phyloP scores from a whole-genome alignment of 2,113 vertebrate genomes.

The Hypomesus transpacificus region DNA sequence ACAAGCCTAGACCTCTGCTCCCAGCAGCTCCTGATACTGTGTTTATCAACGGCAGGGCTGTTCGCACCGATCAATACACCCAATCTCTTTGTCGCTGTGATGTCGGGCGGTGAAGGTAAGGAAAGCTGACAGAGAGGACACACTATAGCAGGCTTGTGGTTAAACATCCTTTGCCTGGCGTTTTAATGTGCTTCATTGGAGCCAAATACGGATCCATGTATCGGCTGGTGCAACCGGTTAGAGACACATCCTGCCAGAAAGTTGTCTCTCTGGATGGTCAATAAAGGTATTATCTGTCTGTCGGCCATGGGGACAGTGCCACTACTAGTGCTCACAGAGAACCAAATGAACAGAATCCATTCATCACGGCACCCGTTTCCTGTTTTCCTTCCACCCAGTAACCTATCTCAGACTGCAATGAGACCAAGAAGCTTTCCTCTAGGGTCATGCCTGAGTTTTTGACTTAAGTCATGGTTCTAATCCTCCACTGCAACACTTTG shows the following conservation, averaged over 20 bases:
- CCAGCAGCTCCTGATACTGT: constrained; percentile 72
- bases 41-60: constrained; percentile 76
- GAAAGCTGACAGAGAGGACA: constrained; percentile 71
- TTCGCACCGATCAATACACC: constrained; percentile 76
- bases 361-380: too few relatives aligned
- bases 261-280: too few relatives aligned
- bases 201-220: constrained; percentile 74
- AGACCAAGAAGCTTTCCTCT: too few relatives aligned
- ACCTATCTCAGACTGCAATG: too few relatives aligned
- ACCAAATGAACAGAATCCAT: too few relatives aligned
- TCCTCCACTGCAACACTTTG: too few relatives aligned
- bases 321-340: not conserved
- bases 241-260: too few relatives aligned
- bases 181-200: constrained; percentile 70
- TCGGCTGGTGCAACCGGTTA: constrained; percentile 37
- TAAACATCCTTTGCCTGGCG: constrained; percentile 76
- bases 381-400: too few relatives aligned
- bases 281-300: constrained; percentile 47
- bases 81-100: constrained; percentile 55
- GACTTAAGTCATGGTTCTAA: too few relatives aligned
- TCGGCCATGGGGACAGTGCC: not conserved
- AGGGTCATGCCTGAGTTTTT: too few relatives aligned
- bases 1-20: constrained; percentile 47
- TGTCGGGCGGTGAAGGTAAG: constrained; percentile 69
- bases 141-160: constrained; percentile 69